Conservation (phyloP, 2,113 vertebrate genomes). For the Oriolus oriolus region DNA sequence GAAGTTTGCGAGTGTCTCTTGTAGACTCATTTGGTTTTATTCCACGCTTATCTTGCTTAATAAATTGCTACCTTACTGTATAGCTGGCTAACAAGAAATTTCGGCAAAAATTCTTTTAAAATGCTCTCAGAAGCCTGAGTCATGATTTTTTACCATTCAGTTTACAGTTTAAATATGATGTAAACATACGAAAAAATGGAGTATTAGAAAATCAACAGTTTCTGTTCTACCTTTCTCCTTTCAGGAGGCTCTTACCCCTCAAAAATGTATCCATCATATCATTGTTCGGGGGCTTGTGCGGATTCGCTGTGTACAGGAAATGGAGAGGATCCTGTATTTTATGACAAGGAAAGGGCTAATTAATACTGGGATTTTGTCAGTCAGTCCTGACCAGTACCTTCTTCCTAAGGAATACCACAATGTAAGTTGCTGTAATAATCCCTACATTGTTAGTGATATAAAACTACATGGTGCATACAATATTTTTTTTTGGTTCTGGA, state of each 20-base stretch:
- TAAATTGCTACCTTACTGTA: neutral
- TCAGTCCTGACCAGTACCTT: constrained; percentile 75
- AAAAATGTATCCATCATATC: constrained; percentile 86
- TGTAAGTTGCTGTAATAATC: constrained; percentile 67
- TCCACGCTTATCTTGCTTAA: neutral
- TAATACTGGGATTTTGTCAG: constrained; percentile 89
- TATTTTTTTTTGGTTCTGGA: neutral
- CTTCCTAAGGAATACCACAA: constrained; percentile 84
- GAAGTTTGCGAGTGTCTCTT: neutral
- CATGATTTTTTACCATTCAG: neutral
- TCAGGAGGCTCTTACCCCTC: constrained; percentile 88
- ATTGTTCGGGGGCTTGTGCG: constrained; percentile 91
- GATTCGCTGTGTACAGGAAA: constrained; percentile 91
- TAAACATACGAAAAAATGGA: neutral
- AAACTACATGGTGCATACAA: neutral
- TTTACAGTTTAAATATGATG: neutral
- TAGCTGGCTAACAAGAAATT: neutral
- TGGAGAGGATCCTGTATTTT: constrained; percentile 90
- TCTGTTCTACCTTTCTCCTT: neutral
- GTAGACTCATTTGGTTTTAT: neutral
- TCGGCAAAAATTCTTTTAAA: neutral
- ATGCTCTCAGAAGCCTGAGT: neutral
- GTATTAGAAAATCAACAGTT: neutral
- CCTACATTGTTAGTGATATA: neutral
- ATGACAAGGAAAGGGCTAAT: constrained; percentile 95